These are phyloP conservation scores for Philopotamus ludificatus DNA, from an alignment of 1,140 invertebrate genomes.

Conservation along the genomic window DNA sequence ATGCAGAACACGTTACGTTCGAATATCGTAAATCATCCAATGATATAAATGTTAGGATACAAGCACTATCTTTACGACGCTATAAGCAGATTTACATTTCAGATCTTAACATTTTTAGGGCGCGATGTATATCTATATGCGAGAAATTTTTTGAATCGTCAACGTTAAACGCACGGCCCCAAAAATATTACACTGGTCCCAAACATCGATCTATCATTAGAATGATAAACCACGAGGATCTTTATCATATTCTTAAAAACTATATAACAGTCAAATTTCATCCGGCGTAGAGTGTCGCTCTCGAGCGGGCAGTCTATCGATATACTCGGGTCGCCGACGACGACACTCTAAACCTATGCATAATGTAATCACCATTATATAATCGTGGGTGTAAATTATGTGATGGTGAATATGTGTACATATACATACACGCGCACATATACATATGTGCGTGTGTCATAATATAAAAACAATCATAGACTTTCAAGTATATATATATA, in stretches of 20 bases:
- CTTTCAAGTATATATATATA: constrained; percentile 3
- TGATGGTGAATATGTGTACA: constrained; percentile 8
- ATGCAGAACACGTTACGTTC: no score
- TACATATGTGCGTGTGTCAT: constrained; percentile 4
- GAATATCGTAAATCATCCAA: constrained; percentile 6
- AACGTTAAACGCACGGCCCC: no score
- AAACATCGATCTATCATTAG: constrained; percentile 5
- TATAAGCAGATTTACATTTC: neutral
- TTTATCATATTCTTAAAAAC: constrained; percentile 6
- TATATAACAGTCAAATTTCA: constrained; percentile 15
- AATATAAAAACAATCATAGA: neutral
- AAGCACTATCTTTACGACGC: neutral
- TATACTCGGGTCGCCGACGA: no score
- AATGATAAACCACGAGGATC: constrained; percentile 21
- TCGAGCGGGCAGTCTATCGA: no score
- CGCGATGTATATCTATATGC: no score
- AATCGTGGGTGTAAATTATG: constrained; percentile 13
- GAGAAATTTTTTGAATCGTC: no score
- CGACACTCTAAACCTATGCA: constrained; percentile 14
- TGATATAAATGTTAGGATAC: neutral
- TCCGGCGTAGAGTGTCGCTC: neutral
- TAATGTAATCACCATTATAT: constrained; percentile 20
- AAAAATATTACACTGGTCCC: no score
- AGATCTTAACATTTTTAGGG: neutral
- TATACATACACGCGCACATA: constrained; percentile 9